phyloP scores from a whole-genome alignment of 37 sponge, comb jelly and placozoan species.

The Chondrilla cf. caribensis region DNA sequence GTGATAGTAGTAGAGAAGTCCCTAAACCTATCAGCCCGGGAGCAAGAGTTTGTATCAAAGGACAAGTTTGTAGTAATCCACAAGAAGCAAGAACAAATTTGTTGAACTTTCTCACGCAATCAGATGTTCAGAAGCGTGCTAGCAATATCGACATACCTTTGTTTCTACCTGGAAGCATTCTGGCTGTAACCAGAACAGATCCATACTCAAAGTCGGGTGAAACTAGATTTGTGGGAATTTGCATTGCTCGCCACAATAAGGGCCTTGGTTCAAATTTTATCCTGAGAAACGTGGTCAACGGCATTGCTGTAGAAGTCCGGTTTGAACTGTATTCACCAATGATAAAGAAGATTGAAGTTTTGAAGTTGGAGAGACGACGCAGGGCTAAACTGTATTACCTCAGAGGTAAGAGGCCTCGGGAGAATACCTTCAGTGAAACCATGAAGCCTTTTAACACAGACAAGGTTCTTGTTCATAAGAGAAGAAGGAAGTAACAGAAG shows the following conservation, averaged over 20 bases:
- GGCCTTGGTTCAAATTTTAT: constrained; percentile 71
- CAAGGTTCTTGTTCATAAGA: neutral
- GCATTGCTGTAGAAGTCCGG: constrained; percentile 70
- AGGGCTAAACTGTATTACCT: constrained; percentile 82
- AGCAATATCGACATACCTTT: constrained; percentile 45
- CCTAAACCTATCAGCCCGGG: neutral
- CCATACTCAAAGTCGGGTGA: constrained; percentile 53
- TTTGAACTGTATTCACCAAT: constrained; percentile 79
- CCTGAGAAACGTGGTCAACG: constrained; percentile 70
- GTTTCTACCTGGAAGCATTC: constrained; percentile 64
- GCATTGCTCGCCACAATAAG: constrained; percentile 71
- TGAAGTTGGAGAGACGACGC: constrained; percentile 72
- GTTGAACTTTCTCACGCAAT: constrained; percentile 56
- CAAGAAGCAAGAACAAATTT: constrained; percentile 68
- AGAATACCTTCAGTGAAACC: constrained; percentile 63
- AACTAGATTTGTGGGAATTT: constrained; percentile 79
- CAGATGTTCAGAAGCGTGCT: constrained; percentile 62
- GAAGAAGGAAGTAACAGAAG: neutral
- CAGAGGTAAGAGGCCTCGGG: constrained; percentile 63
- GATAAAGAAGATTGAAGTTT: constrained; percentile 68
- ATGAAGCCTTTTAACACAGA: constrained; percentile 31
- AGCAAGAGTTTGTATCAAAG: constrained; percentile 7
- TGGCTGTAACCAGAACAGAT: constrained; percentile 72
- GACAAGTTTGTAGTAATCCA: constrained; percentile 41
- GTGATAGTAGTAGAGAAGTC: neutral